A percentile compares a stretch with the other conserved stretches of the same genome.
Evolutionary conservation across 2,113 vertebrate genomes (phyloP).

Genomic region (Casuarius casuarius): DNA sequence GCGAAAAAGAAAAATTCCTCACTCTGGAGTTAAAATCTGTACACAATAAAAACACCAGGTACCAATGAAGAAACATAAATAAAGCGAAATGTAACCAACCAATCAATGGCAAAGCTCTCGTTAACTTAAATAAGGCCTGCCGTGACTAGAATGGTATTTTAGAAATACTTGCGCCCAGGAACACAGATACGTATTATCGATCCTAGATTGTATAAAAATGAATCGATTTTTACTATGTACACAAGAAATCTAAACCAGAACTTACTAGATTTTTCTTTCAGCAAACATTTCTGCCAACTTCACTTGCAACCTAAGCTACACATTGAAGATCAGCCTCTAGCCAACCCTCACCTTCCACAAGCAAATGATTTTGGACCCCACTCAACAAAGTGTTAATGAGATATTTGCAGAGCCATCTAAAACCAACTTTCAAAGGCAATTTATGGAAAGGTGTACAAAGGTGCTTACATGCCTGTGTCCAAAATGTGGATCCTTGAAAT

Average conservation of each 20-base stretch:
- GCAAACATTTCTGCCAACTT: slow-evolving; percentile 45
- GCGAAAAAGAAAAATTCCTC: background rate
- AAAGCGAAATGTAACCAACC: slow-evolving; percentile 16
- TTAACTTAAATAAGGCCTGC: slow-evolving; percentile 5
- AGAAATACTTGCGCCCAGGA: slow-evolving; percentile 16
- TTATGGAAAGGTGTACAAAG: background rate
- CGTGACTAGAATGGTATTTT: slow-evolving; percentile 16
- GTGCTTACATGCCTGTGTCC: background rate
- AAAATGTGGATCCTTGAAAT: slow-evolving; percentile 12
- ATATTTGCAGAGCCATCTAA: slow-evolving; percentile 6
- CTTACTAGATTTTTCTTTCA: background rate
- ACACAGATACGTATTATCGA: background rate
- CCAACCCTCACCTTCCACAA: background rate
- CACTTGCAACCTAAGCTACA: slow-evolving; percentile 6
- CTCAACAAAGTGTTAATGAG: background rate
- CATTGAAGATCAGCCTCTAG: background rate
- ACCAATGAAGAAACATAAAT: background rate
- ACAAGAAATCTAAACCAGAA: slow-evolving; percentile 10
- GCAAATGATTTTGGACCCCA: background rate
- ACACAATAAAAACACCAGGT: background rate
- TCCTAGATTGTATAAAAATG: background rate
- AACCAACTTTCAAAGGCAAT: slow-evolving; percentile 9
- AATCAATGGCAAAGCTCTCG: slow-evolving; percentile 33
- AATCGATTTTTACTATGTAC: slow-evolving; percentile 12
- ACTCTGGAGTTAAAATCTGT: background rate